A percentile compares a stretch with the other conserved stretches of the same genome.
These are phyloP conservation scores for Ectemnius cavifrons DNA, from an alignment of 2,888 invertebrate genomes.

Conservation along the genomic window DNA sequence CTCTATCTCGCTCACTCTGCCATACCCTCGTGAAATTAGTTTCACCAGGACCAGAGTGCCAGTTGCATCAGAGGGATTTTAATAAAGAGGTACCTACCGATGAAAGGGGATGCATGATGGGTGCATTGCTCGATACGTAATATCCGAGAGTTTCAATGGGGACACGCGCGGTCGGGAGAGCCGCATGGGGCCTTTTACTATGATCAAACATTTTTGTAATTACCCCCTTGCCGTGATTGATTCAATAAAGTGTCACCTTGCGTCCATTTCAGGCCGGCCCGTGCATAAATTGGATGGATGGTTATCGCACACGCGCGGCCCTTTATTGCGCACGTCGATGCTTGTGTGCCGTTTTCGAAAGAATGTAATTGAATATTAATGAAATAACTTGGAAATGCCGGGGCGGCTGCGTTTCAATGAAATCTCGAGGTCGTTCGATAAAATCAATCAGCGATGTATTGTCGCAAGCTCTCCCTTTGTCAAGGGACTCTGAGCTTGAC, in stretches of 20 bases:
- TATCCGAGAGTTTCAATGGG: not conserved
- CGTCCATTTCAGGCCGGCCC: conserved; percentile 37
- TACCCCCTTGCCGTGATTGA: conserved; percentile 39
- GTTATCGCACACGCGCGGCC: conserved; percentile 26
- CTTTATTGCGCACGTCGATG: not conserved
- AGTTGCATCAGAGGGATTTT: too few relatives aligned
- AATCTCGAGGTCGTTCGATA: not conserved
- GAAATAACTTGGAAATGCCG: conserved; percentile 37
- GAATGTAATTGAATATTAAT: conserved; percentile 42
- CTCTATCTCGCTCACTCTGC: too few relatives aligned
- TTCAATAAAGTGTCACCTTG: conserved; percentile 47
- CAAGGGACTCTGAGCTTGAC: too few relatives aligned
- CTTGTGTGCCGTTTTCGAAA: conserved; percentile 34
- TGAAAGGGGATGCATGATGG: too few relatives aligned
- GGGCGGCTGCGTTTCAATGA: conserved; percentile 7
- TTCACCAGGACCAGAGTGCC: too few relatives aligned
- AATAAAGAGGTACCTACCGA: too few relatives aligned
- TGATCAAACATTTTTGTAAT: conserved; percentile 49
- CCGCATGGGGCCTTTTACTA: conserved; percentile 25
- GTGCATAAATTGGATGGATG: conserved; percentile 47
- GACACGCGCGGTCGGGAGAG: not conserved
- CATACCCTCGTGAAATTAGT: too few relatives aligned
- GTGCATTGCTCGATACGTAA: too few relatives aligned
- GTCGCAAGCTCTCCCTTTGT: conserved; percentile 6
- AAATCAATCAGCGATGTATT: conserved; percentile 37